A percentile compares a stretch with the other conserved stretches of the same genome.
Evolutionary conservation across 2,797 vertebrate genomes (phyloP).

Genomic region (Eremophila alpestris): DNA sequence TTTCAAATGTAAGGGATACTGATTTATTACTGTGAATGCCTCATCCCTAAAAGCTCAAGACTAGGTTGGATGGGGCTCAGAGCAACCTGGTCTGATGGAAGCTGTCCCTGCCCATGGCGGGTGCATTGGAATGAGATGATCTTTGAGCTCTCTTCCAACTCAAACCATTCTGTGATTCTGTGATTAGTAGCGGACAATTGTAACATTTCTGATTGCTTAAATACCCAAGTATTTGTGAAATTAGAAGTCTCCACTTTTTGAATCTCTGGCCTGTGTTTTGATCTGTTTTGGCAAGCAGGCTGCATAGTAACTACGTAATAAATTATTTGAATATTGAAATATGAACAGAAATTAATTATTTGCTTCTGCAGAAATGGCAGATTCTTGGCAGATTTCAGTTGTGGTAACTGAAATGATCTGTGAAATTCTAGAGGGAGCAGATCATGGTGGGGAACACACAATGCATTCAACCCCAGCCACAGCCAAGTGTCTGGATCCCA

Average conservation of each 20-base stretch:
- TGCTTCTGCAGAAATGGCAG: not conserved
- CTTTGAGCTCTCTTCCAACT: not conserved
- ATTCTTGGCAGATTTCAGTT: not conserved
- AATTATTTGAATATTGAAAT: not conserved
- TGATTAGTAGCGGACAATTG: not conserved
- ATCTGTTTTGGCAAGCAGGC: not conserved
- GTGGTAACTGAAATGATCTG: not conserved
- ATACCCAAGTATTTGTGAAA: not conserved
- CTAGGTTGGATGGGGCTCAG: not conserved
- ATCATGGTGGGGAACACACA: not conserved
- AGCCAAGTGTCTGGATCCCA: not conserved
- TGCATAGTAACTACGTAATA: not conserved
- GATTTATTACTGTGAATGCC: not conserved
- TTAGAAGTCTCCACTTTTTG: not conserved
- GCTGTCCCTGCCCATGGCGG: not conserved
- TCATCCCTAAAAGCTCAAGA: not conserved
- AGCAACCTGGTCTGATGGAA: not conserved
- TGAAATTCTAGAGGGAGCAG: not conserved
- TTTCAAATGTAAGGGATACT: not conserved
- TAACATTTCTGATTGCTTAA: not conserved
- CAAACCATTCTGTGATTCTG: not conserved
- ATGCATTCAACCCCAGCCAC: not conserved
- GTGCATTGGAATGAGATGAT: not conserved
- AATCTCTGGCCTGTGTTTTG: not conserved
- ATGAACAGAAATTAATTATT: not conserved